phyloP scores from a whole-genome alignment of 2,113 vertebrate genomes.

The Caretta caretta region DNA sequence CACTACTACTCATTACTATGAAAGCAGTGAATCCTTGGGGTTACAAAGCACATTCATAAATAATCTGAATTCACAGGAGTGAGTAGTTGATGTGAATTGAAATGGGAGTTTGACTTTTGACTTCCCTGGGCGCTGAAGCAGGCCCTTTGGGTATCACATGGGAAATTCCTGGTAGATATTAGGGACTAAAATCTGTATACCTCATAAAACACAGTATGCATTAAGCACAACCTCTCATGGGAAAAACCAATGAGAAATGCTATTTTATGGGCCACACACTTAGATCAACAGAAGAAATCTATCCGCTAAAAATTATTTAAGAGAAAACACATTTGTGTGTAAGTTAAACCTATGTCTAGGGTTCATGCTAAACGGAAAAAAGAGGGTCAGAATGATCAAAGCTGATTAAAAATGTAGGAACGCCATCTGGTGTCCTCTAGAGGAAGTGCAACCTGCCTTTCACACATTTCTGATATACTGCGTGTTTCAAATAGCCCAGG shows the following conservation, averaged over 20 bases:
- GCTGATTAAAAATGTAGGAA: slow-evolving; percentile 37
- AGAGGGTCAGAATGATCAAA: not conserved
- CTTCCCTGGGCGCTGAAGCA: accelerated
- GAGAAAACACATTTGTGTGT: slow-evolving; percentile 7
- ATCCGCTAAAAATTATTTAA: slow-evolving; percentile 53
- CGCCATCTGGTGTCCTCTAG: slow-evolving; percentile 56
- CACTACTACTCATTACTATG: accelerated
- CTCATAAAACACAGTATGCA: not conserved
- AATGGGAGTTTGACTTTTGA: accelerated
- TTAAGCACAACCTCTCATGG: not conserved
- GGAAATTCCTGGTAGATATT: not conserved
- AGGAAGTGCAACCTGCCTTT: not conserved
- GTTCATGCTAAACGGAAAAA: slow-evolving; percentile 4
- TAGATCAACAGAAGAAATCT: slow-evolving; percentile 44
- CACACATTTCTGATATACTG: not conserved
- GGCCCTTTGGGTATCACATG: accelerated
- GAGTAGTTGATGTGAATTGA: accelerated
- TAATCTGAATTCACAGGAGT: accelerated
- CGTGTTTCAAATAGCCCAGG: not conserved
- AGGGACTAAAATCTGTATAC: not conserved
- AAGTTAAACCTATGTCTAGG: slow-evolving; percentile 53
- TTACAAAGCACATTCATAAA: accelerated
- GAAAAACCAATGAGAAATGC: not conserved
- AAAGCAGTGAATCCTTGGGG: not conserved
- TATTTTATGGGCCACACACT: slow-evolving; percentile 7